Conservation (phyloP, 2,888 invertebrate species). For the Cephus pygmeus region DNA sequence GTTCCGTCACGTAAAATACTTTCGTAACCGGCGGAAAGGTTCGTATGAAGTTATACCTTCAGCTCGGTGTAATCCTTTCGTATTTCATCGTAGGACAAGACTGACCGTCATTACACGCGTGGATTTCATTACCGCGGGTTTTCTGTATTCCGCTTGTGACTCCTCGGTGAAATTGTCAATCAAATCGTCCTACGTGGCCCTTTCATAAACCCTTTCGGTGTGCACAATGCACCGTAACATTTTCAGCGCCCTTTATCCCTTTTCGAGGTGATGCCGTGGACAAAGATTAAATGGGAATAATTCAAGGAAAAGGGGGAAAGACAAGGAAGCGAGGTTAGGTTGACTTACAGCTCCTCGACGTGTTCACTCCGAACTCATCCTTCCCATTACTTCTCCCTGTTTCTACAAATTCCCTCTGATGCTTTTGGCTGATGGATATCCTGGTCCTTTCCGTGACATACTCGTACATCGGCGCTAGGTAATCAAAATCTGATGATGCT, state of each 20-base stretch:
- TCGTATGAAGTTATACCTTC: background rate
- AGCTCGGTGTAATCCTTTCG: background rate
- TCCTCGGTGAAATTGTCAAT: background rate
- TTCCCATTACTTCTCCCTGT: background rate
- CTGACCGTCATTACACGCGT: background rate
- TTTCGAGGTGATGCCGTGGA: background rate
- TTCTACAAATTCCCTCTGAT: background rate
- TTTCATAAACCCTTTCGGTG: background rate
- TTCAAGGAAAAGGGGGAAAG: background rate
- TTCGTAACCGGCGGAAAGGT: background rate
- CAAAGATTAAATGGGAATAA: slow-evolving; percentile 14
- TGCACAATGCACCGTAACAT: background rate
- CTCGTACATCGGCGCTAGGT: no score
- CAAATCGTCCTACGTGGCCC: background rate
- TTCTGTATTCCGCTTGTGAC: background rate
- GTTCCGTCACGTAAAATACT: background rate
- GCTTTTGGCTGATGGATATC: background rate
- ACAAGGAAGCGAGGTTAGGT: slow-evolving; percentile 1
- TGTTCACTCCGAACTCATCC: slow-evolving; percentile 8
- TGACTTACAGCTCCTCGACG: slow-evolving; percentile 7
- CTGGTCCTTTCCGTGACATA: background rate
- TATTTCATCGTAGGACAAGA: background rate
- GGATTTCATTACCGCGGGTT: background rate
- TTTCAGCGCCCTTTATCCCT: background rate
- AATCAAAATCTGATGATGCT: no score